Conservation (phyloP, 2,797 vertebrate species). For the Kryptolebias ocellatus region DNA sequence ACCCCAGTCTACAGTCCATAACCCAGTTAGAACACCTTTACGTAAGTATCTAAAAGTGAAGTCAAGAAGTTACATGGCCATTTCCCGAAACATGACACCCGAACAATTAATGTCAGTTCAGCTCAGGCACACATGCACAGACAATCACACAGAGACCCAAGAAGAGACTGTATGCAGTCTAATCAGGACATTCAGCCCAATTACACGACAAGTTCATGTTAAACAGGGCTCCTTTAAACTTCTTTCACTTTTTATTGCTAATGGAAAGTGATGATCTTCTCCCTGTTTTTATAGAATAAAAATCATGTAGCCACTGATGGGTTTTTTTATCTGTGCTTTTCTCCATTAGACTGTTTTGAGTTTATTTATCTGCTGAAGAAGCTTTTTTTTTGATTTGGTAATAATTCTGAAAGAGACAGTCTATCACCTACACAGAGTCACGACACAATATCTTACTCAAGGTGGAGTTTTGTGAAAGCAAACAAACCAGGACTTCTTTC, state of each 20-base stretch:
- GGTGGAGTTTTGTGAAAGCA: background rate
- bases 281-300: background rate
- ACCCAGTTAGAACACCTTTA: slow-evolving; percentile 37
- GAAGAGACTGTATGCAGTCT: slow-evolving; percentile 27
- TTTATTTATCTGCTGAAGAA: slow-evolving; percentile 9
- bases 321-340: background rate
- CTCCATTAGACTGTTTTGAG: background rate
- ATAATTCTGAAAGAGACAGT: slow-evolving; percentile 27
- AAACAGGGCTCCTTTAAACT: slow-evolving; percentile 55
- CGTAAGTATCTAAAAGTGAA: slow-evolving; percentile 19
- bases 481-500: background rate
- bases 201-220: slow-evolving; percentile 57
- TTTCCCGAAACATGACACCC: slow-evolving; percentile 1
- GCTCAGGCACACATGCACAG: background rate
- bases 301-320: background rate
- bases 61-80: slow-evolving; percentile 10
- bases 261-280: slow-evolving; percentile 7
- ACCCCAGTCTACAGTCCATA: slow-evolving; percentile 35
- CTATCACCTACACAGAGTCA: slow-evolving; percentile 8
- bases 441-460: background rate
- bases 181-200: slow-evolving; percentile 61
- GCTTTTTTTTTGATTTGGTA: background rate
- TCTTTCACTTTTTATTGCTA: slow-evolving; percentile 36
- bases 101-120: slow-evolving; percentile 5
- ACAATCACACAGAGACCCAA: slow-evolving; percentile 13